Conservation (phyloP, 1,140 invertebrate genomes). For the Tenebrio molitor region DNA sequence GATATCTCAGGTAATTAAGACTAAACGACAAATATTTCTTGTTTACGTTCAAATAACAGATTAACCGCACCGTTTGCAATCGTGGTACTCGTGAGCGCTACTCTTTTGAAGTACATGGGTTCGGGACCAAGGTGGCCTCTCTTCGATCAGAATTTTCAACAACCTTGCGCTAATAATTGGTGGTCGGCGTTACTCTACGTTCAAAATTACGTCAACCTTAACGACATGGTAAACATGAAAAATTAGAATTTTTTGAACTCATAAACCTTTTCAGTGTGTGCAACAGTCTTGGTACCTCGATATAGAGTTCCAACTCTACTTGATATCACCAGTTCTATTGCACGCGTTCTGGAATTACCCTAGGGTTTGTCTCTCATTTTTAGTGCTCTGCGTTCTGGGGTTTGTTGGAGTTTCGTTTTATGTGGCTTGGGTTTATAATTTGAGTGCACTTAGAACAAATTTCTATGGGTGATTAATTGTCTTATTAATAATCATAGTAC, state of each 20-base stretch:
- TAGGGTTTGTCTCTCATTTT: slow-evolving; percentile 34
- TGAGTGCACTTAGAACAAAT: slow-evolving; percentile 33
- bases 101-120: slow-evolving; percentile 70
- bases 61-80: too few relatives aligned
- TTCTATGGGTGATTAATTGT: slow-evolving; percentile 29
- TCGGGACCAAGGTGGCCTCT: too few relatives aligned
- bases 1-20: too few relatives aligned
- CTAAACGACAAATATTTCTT: too few relatives aligned
- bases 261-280: slow-evolving; percentile 62
- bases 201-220: too few relatives aligned
- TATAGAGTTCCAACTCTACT: slow-evolving; percentile 79
- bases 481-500: neutral
- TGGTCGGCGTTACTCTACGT: too few relatives aligned
- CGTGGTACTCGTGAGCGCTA: too few relatives aligned
- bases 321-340: slow-evolving; percentile 69
- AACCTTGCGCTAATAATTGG: slow-evolving; percentile 23
- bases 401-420: slow-evolving; percentile 41
- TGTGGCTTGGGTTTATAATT: slow-evolving; percentile 40
- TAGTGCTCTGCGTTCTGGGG: neutral
- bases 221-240: slow-evolving; percentile 61
- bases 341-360: slow-evolving; percentile 57
- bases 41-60: too few relatives aligned
- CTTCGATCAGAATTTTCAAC: slow-evolving; percentile 61
- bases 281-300: slow-evolving; percentile 68
- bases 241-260: neutral